Base-by-base conservation (phyloP, 2,888 invertebrate genomes). In the Podotricha telesiphe region DNA sequence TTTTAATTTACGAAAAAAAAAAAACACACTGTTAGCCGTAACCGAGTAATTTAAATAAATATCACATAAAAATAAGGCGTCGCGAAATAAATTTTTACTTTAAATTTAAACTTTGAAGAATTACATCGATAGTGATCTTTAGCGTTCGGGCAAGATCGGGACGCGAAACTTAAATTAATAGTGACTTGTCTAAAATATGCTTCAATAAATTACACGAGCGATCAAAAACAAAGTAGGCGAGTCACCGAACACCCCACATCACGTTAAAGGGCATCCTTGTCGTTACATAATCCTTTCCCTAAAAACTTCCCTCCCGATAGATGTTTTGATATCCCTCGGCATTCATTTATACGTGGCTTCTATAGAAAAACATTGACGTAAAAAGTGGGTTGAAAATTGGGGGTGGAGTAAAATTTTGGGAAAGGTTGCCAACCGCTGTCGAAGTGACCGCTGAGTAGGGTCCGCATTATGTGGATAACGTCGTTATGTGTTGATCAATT, bases 341-440 rank as follows among this genome's bases (percentile, higher is more conserved):
- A 88, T 88, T 88, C 89, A 87, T 88, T 88, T 85, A 81, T 82
- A 82, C 78, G 80, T 84, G 82, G 82, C 89, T 74, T 78, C 79
- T 91, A 91, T 93, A 91, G 92, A 92, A 92, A 93, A 93, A 93
- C 93, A 93, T 91, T 91, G 91, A 89, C 87, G 91, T 91, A 92
- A 93, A 93, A 93, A 93, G 86, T 88, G 89, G 91, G 88, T 84
- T 87, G 87, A 81, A 87, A 86, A 86, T 86, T 22, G 70, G 84
- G 85, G 75, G 75, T 59, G 71, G 81, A 80, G 79, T 79, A 77
- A 80, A 83, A 59, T 45, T 84, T 86, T 78, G 83, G 88, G 83
- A 84, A 87, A 87, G 89, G 90, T 86, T 84, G 84, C 81, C 79
- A 82, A 83, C 87, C 89, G 87, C 88, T 92, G 92, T 91, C 92